Conservation (phyloP, 2,888 invertebrate genomes). For the Peribatodes rhomboidaria region DNA sequence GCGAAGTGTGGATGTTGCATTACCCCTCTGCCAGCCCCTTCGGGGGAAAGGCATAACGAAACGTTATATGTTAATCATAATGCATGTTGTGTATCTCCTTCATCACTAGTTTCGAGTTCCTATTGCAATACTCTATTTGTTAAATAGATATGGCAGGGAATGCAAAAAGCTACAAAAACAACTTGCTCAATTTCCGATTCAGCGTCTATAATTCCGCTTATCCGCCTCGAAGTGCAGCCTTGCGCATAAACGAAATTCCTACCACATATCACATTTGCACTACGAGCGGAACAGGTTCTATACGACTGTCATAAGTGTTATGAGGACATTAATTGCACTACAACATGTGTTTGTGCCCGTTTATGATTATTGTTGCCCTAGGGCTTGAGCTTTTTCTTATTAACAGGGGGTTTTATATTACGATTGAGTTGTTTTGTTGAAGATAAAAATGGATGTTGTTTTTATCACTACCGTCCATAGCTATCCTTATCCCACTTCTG, state of each 20-base stretch:
- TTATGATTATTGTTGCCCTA: slow-evolving; percentile 13
- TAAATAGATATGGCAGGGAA: neutral
- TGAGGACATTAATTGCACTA: slow-evolving; percentile 61
- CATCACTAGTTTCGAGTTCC: too few relatives aligned
- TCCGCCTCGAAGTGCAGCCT: slow-evolving; percentile 34
- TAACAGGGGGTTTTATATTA: neutral
- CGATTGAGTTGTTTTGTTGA: too few relatives aligned
- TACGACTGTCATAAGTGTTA: slow-evolving; percentile 60
- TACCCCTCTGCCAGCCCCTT: too few relatives aligned
- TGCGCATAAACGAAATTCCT: slow-evolving; percentile 54
- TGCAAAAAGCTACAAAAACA: neutral
- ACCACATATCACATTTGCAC: slow-evolving; percentile 63
- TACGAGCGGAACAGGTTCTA: slow-evolving; percentile 65
- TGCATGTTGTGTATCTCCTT: too few relatives aligned
- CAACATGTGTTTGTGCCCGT: slow-evolving; percentile 26
- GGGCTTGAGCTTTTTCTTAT: neutral
- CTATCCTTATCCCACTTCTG: too few relatives aligned
- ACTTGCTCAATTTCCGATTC: slow-evolving; percentile 18
- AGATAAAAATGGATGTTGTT: too few relatives aligned
- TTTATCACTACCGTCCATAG: too few relatives aligned
- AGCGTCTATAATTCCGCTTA: slow-evolving; percentile 20
- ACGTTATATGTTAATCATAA: too few relatives aligned
- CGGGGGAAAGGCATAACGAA: too few relatives aligned
- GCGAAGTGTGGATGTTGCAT: too few relatives aligned
- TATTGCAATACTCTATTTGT: too few relatives aligned